Conservation (phyloP, 2,888 invertebrate species). For the Zelleria hepariella region DNA sequence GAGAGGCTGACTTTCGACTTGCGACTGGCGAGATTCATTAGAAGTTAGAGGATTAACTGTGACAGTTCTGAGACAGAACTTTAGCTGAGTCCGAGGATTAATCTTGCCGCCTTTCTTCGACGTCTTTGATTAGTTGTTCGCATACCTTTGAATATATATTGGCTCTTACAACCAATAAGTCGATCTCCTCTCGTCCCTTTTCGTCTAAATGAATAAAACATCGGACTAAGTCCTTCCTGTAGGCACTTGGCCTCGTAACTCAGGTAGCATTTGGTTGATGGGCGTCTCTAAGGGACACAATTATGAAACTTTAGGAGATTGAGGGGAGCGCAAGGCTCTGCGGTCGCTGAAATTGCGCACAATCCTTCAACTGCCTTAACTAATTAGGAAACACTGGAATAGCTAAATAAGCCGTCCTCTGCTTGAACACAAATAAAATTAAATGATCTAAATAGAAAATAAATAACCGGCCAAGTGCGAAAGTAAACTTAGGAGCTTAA, state of each 20-base stretch:
- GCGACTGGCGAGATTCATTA: background rate
- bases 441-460: too few species aligned
- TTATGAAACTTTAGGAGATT: background rate
- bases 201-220: background rate
- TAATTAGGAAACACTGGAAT: background rate
- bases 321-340: background rate
- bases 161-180: background rate
- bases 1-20: background rate
- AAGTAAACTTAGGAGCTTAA: background rate
- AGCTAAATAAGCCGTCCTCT: background rate
- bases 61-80: background rate
- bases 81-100: background rate
- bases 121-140: background rate
- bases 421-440: too few species aligned
- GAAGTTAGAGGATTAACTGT: background rate
- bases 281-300: background rate
- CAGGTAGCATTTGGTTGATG: background rate
- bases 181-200: background rate
- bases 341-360: background rate
- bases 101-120: background rate
- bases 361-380: background rate
- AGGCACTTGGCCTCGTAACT: background rate
- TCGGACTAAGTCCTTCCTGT: background rate
- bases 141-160: background rate
- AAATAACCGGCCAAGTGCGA: too few species aligned